A percentile compares a stretch with the other conserved stretches of the same genome.
phyloP scores from a whole-genome alignment of 2,888 invertebrate species.

The Lepidonotus clava region DNA sequence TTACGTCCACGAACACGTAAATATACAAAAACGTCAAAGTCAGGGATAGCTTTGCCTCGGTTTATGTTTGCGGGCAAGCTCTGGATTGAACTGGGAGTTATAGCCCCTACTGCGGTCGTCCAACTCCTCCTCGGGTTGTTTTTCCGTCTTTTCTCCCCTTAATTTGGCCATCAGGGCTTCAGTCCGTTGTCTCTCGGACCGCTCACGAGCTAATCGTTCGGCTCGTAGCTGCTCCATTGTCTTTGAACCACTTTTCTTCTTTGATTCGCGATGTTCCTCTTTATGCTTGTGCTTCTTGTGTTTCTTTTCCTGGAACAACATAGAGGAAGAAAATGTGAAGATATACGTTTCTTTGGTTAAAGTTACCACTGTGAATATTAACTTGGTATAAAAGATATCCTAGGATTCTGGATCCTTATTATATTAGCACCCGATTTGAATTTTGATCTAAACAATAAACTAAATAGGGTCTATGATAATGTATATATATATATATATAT shows the following conservation, averaged over 20 bases:
- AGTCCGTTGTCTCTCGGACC: constrained; percentile 87
- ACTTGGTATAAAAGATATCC: too few species aligned
- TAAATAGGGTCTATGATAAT: too few species aligned
- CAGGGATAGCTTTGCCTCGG: constrained; percentile 3
- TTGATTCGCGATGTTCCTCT: constrained; percentile 56
- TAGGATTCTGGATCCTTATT: too few species aligned
- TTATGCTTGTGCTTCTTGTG: constrained; percentile 77
- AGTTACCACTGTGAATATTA: too few species aligned
- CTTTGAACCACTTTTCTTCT: constrained; percentile 69
- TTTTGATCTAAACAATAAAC: too few species aligned
- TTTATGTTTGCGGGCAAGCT: constrained; percentile 76
- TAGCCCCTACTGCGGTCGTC: constrained; percentile 88
- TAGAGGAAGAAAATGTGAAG: neutral
- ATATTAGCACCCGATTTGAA: too few species aligned
- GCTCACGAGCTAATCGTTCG: constrained; percentile 90
- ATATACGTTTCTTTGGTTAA: too few species aligned
- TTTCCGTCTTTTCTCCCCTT: constrained; percentile 81
- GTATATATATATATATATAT: too few species aligned
- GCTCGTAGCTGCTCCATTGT: constrained; percentile 87
- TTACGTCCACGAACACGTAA: too few species aligned
- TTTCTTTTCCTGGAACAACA: constrained; percentile 63
- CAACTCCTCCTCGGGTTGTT: constrained; percentile 58
- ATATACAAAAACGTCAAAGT: too few species aligned
- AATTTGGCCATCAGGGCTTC: constrained; percentile 87
- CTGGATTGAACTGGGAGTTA: constrained; percentile 97